A percentile compares a stretch with the other conserved stretches of the same genome.
phyloP scores from a whole-genome alignment of 1,140 invertebrate species.

The Phthorimaea operculella region DNA sequence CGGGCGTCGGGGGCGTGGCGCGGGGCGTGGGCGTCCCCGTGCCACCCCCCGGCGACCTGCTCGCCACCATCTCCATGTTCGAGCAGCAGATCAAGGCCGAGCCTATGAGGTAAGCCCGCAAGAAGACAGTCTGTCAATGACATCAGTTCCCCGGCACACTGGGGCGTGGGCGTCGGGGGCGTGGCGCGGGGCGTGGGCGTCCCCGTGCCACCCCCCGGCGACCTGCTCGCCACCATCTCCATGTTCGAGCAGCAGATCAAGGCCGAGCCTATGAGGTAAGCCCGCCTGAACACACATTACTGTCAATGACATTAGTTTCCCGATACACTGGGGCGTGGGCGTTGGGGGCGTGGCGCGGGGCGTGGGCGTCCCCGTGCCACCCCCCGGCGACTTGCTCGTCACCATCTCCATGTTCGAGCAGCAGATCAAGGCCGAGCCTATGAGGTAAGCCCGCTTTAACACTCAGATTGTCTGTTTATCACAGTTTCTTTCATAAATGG shows the following conservation, averaged over 20 bases:
- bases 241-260: conserved; percentile 78
- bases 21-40: conserved; percentile 68
- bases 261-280: conserved; percentile 74
- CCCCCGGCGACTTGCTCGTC: conserved; percentile 69
- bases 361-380: conserved; percentile 68
- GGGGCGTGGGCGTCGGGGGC: conserved; percentile 66
- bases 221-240: conserved; percentile 70
- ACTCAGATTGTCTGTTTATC: too few relatives aligned
- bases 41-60: conserved; percentile 68
- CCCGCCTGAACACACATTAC: conserved; percentile 36
- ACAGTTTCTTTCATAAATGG: too few relatives aligned
- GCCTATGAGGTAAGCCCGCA: conserved; percentile 70
- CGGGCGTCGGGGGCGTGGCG: conserved; percentile 65
- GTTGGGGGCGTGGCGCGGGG: conserved; percentile 65
- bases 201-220: conserved; percentile 68
- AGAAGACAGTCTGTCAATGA: conserved; percentile 45
- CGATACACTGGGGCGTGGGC: conserved; percentile 67
- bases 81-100: conserved; percentile 76
- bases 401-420: conserved; percentile 75
- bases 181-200: conserved; percentile 66
- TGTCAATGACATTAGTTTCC: conserved; percentile 66
- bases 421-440: conserved; percentile 75
- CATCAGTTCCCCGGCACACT: conserved; percentile 69
- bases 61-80: conserved; percentile 73
- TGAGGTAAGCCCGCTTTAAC: too few relatives aligned